These are phyloP conservation scores for Brienomyrus brachyistius DNA, from an alignment of 2,113 vertebrate genomes.

Conservation along the genomic window DNA sequence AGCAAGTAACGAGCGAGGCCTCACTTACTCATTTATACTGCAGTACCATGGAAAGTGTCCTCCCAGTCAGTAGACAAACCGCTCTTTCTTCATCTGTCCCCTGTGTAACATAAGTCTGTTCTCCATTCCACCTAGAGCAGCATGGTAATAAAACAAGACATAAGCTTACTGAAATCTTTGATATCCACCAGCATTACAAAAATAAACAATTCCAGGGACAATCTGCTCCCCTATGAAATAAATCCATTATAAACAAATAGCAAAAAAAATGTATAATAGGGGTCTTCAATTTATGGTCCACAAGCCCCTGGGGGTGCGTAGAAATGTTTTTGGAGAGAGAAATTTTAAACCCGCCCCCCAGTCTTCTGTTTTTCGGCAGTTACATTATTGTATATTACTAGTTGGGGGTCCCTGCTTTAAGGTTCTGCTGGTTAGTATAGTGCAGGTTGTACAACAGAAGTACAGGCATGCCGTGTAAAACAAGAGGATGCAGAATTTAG, in stretches of 20 bases:
- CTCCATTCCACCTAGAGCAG: background rate
- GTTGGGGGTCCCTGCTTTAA: background rate
- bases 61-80: background rate
- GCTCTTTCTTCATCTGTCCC: background rate
- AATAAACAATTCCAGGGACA: background rate
- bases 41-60: background rate
- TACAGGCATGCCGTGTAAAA: background rate
- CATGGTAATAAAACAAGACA: background rate
- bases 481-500: background rate
- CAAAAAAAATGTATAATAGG: background rate
- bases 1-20: background rate
- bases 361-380: background rate
- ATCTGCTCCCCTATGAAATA: background rate
- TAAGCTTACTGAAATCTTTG: background rate
- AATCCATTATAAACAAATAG: background rate
- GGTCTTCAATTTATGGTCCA: background rate
- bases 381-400: background rate
- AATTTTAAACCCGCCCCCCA: background rate
- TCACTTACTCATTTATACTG: background rate
- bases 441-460: background rate
- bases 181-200: background rate
- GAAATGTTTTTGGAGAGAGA: background rate
- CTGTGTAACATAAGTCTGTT: background rate
- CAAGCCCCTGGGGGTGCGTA: background rate
- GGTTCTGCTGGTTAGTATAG: background rate